phyloP scores from a whole-genome alignment of 2,888 invertebrate genomes.

The Heliconius cydno region DNA sequence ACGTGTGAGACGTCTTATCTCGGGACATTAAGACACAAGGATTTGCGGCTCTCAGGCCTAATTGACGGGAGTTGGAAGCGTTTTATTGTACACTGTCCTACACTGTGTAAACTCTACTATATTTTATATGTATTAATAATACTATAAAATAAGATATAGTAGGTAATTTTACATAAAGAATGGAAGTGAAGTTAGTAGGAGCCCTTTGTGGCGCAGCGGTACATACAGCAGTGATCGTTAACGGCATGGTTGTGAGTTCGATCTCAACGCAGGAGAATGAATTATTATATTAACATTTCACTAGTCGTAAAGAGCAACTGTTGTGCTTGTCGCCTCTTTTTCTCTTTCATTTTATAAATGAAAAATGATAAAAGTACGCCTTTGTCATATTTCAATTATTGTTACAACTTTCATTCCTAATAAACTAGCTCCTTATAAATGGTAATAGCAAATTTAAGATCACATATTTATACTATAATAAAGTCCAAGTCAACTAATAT shows the following conservation, averaged over 20 bases:
- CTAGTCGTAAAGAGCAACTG: too few species aligned
- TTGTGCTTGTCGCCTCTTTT: too few species aligned
- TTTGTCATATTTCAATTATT: background rate
- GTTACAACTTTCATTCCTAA: too few species aligned
- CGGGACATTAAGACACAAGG: conserved; percentile 30
- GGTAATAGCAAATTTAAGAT: background rate
- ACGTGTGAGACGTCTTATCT: conserved; percentile 39
- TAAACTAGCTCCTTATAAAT: background rate
- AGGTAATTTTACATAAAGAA: too few species aligned
- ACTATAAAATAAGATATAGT: background rate
- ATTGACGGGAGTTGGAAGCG: conserved; percentile 32
- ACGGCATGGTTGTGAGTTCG: background rate
- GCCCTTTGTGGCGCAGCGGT: too few species aligned
- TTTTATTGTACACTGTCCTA: conserved; percentile 5
- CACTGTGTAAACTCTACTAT: background rate
- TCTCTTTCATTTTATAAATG: too few species aligned
- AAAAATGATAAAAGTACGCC: too few species aligned
- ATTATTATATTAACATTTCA: too few species aligned
- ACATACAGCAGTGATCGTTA: too few species aligned
- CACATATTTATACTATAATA: background rate
- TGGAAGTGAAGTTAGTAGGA: too few species aligned
- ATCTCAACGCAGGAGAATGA: background rate
- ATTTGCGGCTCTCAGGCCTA: conserved; percentile 34
- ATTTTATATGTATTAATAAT: background rate
- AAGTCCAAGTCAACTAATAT: background rate